A percentile compares a stretch with the other conserved stretches of the same genome.
These are phyloP conservation scores for Lumbricus terrestris DNA, from an alignment of 2,888 invertebrate genomes.

Conservation along the genomic window DNA sequence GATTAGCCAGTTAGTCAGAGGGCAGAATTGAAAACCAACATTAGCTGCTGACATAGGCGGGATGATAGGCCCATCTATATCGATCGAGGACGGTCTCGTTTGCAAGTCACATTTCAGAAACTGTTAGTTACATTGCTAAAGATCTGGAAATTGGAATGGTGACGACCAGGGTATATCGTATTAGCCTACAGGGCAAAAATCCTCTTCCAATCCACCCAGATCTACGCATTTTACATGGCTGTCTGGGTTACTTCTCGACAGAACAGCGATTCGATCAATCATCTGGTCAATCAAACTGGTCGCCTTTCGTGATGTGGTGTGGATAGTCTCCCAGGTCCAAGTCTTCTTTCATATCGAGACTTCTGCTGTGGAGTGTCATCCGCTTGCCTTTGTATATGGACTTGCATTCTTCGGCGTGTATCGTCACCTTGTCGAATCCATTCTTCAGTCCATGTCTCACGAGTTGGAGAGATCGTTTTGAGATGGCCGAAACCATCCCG, in stretches of 20 bases:
- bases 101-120: too few species aligned
- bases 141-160: too few species aligned
- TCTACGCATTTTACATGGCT: too few species aligned
- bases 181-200: too few species aligned
- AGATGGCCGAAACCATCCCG: conserved; percentile 44
- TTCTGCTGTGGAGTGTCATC: not conserved
- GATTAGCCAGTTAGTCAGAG: too few species aligned
- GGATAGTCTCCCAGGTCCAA: conserved; percentile 13
- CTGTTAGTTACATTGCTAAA: too few species aligned
- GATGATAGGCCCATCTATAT: too few species aligned
- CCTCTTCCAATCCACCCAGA: too few species aligned
- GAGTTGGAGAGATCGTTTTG: conserved; percentile 32
- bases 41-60: too few species aligned
- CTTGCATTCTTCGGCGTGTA: conserved; percentile 43
- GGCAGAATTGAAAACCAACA: too few species aligned
- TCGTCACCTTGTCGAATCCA: conserved; percentile 49
- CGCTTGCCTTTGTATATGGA: conserved; percentile 49
- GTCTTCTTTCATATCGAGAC: not conserved
- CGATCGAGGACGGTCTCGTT: too few species aligned
- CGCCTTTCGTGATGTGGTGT: not conserved
- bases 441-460: conserved; percentile 42
- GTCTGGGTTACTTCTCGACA: not conserved
- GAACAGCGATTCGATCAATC: not conserved
- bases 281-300: not conserved
- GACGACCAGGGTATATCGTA: too few species aligned